Percentiles rank a stretch among this genome's conserved stretches.
Evolutionary conservation across 2,888 invertebrate species (phyloP).

Genomic region (Dendrolimus pini): DNA sequence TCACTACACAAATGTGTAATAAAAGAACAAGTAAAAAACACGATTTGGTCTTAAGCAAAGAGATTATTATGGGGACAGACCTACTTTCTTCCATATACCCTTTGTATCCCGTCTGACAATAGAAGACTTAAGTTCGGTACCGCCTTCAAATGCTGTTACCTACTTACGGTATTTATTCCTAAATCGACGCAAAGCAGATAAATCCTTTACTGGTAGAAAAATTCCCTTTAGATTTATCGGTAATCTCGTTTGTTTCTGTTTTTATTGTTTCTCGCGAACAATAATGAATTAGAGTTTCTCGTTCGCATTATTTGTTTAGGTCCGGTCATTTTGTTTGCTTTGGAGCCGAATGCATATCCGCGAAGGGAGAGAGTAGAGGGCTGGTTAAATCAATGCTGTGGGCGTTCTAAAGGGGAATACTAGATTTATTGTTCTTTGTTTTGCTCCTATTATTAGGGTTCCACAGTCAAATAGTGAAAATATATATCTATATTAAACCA

Average conservation of each 20-base stretch:
- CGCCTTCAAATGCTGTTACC: conserved; percentile 53
- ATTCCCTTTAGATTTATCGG: conserved; percentile 61
- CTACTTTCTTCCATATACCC: conserved; percentile 43
- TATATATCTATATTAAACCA: no score
- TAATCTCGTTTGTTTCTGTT: conserved; percentile 60
- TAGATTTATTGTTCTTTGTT: conserved; percentile 55
- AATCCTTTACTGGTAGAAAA: conserved; percentile 51
- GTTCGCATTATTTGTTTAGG: conserved; percentile 56
- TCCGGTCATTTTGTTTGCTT: conserved; percentile 59
- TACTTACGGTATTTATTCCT: conserved; percentile 52
- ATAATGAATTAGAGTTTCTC: conserved; percentile 60
- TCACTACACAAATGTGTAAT: neutral
- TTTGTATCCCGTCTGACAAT: conserved; percentile 62
- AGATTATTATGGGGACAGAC: conserved; percentile 39
- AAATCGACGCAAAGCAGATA: conserved; percentile 63
- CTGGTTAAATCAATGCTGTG: conserved; percentile 55
- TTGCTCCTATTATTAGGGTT: conserved; percentile 18
- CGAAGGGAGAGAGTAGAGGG: conserved; percentile 47
- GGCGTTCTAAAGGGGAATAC: conserved; percentile 52
- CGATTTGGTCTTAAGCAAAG: conserved; percentile 49
- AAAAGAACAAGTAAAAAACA: conserved; percentile 22
- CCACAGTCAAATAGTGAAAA: no score
- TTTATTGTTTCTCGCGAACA: conserved; percentile 54
- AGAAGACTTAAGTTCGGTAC: conserved; percentile 50
- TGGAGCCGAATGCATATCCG: conserved; percentile 47